Evolutionary conservation across 1,140 invertebrate species (phyloP).

Genomic region (Oryctes rhinoceros): DNA sequence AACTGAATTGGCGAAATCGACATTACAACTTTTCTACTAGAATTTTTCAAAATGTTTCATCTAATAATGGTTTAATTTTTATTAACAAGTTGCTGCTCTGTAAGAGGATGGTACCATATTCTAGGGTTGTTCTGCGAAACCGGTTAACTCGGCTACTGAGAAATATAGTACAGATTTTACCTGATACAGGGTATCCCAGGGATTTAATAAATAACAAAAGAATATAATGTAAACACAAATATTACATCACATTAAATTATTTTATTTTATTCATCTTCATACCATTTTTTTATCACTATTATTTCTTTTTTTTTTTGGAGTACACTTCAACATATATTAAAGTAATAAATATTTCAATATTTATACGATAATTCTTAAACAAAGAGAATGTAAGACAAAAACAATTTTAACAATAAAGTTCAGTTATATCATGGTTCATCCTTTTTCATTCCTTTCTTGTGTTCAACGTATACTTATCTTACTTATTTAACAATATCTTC

Average conservation of each 20-base stretch:
- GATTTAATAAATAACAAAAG: neutral
- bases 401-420: neutral
- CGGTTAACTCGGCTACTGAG: too few relatives aligned
- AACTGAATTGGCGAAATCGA: too few relatives aligned
- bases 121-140: too few relatives aligned
- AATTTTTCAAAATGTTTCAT: too few relatives aligned
- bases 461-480: neutral
- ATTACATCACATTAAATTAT: conserved; percentile 14
- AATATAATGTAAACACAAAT: neutral
- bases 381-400: neutral
- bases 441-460: neutral
- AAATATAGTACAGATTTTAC: neutral
- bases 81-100: too few relatives aligned
- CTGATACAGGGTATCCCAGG: neutral
- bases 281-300: neutral
- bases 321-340: conserved; percentile 22
- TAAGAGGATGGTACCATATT: too few relatives aligned
- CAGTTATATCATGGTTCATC: neutral
- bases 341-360: conserved; percentile 15
- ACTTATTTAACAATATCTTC: neutral
- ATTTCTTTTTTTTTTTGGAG: neutral
- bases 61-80: too few relatives aligned
- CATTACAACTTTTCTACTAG: too few relatives aligned
- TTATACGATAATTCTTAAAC: neutral
- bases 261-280: conserved; percentile 5